phyloP scores from a whole-genome alignment of 2,797 vertebrate genomes.

The Betta splendens region DNA sequence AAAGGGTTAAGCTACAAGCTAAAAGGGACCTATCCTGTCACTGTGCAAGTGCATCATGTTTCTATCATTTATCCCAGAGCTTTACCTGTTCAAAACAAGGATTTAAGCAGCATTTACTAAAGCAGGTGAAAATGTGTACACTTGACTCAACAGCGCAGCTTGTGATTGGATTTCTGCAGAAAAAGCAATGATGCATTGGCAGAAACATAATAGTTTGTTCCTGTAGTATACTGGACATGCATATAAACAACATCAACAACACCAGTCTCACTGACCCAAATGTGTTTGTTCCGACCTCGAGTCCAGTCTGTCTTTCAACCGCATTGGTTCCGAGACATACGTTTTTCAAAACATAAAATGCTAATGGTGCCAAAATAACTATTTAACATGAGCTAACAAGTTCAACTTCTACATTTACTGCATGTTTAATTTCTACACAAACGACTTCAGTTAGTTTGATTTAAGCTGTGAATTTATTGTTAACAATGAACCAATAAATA shows the following conservation, averaged over 20 bases:
- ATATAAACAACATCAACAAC: constrained; percentile 1
- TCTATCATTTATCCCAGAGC: neutral
- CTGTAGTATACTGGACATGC: constrained; percentile 30
- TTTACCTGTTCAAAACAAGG: neutral
- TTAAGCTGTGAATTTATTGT: constrained; percentile 77
- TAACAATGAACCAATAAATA: constrained; percentile 84
- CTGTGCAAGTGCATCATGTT: neutral
- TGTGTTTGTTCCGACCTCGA: neutral
- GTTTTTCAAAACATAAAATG: neutral
- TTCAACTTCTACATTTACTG: too few relatives aligned
- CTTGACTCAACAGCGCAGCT: too few relatives aligned
- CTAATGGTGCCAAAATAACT: too few relatives aligned
- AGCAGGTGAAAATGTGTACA: neutral
- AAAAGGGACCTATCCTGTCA: constrained; percentile 8
- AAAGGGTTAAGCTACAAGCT: constrained; percentile 30
- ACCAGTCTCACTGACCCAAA: neutral
- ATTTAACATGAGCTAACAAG: too few relatives aligned
- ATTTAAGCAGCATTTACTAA: neutral
- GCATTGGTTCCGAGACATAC: neutral
- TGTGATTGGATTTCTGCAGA: too few relatives aligned
- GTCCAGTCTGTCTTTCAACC: neutral
- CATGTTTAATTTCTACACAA: neutral
- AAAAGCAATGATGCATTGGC: too few relatives aligned
- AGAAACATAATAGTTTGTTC: too few relatives aligned
- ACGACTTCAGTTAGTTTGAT: constrained; percentile 4